A percentile compares a stretch with the other conserved stretches of the same genome.
These are phyloP conservation scores for Athetis lepigone DNA, from an alignment of 2,888 invertebrate genomes.

Conservation along the genomic window DNA sequence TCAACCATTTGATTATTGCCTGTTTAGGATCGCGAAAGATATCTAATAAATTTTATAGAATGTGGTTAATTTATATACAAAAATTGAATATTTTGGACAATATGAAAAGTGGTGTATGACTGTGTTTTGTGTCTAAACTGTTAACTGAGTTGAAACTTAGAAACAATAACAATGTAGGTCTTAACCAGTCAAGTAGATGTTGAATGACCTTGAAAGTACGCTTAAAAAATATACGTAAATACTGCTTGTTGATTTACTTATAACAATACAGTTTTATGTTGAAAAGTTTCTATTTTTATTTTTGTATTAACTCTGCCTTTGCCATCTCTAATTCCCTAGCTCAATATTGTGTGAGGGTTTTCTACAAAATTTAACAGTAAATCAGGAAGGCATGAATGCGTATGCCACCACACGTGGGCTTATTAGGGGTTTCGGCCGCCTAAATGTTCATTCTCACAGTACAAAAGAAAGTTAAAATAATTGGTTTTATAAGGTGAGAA, in stretches of 20 bases:
- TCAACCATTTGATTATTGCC: neutral
- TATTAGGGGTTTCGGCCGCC: no score
- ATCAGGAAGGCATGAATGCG: no score
- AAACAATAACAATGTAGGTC: constrained; percentile 8
- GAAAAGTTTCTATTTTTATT: constrained; percentile 19
- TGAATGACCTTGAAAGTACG: constrained; percentile 30
- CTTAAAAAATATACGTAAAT: constrained; percentile 25
- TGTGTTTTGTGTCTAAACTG: constrained; percentile 22
- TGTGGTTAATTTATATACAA: constrained; percentile 8
- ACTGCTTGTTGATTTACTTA: constrained; percentile 40
- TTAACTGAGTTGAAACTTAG: constrained; percentile 6
- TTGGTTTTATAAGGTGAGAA: no score
- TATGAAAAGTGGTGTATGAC: constrained; percentile 20
- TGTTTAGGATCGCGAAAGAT: constrained; percentile 15
- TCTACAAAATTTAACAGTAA: no score
- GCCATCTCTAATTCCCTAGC: no score
- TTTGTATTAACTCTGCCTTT: neutral
- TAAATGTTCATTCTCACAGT: no score
- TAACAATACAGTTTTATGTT: constrained; percentile 51
- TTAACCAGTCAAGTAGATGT: constrained; percentile 12
- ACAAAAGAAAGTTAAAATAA: no score
- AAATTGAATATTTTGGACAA: neutral
- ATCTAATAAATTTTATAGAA: constrained; percentile 24
- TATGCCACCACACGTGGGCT: no score
- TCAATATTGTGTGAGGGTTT: no score